phyloP scores from a whole-genome alignment of 2,888 invertebrate species.

The Rapana venosa region DNA sequence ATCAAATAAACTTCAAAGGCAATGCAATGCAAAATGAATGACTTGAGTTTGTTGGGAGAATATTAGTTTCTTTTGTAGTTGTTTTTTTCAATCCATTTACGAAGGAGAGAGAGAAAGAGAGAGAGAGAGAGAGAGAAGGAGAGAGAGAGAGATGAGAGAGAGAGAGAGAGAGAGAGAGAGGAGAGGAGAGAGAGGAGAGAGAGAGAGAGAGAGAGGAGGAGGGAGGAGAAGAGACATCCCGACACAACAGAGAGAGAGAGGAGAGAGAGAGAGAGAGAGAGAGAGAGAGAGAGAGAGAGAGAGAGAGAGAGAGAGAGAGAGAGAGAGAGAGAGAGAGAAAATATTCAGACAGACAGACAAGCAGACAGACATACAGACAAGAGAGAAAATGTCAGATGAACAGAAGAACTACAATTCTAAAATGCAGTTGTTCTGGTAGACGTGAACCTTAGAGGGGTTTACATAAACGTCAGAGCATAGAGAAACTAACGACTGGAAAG shows the following conservation, averaged over 20 bases:
- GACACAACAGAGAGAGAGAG: not conserved
- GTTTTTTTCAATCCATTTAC: too few relatives aligned
- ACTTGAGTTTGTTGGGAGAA: too few relatives aligned
- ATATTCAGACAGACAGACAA: not conserved
- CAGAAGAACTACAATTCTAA: too few relatives aligned
- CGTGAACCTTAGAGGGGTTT: too few relatives aligned
- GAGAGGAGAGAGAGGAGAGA: not conserved
- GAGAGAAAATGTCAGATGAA: too few relatives aligned
- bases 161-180: slow-evolving; percentile 10
- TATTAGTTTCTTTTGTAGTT: too few relatives aligned
- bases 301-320: slow-evolving; percentile 2
- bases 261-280: not conserved
- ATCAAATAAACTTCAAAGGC: too few relatives aligned
- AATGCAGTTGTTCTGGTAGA: too few relatives aligned
- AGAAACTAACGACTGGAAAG: too few relatives aligned
- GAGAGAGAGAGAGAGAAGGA: not conserved
- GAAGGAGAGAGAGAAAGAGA: not conserved
- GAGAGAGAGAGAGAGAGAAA: slow-evolving; percentile 6
- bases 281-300: not conserved
- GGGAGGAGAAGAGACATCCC: too few relatives aligned
- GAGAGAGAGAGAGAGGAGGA: not conserved
- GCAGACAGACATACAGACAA: not conserved
- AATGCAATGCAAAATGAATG: too few relatives aligned
- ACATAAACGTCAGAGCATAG: too few relatives aligned
- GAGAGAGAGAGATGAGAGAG: not conserved